phyloP scores from a whole-genome alignment of 2,113 vertebrate species.

The Noturus placidus region DNA sequence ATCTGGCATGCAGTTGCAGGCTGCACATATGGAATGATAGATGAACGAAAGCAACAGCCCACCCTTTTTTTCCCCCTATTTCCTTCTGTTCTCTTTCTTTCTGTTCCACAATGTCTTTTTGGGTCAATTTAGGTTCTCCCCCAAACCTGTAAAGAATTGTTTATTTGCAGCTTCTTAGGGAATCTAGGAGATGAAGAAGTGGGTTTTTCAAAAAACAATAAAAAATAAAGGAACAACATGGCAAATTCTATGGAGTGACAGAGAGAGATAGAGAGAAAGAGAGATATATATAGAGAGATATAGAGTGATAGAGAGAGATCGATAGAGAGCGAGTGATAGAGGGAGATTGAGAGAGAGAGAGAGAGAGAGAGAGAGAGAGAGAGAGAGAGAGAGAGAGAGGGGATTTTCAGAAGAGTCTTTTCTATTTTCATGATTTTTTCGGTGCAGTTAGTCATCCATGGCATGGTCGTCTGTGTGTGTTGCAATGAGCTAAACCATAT shows the following conservation, averaged over 20 bases:
- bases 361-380: too few relatives aligned
- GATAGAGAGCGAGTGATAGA: too few relatives aligned
- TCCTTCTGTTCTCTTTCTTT: not conserved
- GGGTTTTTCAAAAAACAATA: not conserved
- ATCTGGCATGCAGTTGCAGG: constrained; percentile 27
- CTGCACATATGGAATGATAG: constrained; percentile 26
- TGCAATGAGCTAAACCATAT: not conserved
- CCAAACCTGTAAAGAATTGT: not conserved
- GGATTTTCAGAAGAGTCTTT: not conserved
- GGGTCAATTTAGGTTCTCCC: not conserved
- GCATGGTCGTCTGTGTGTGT: not conserved
- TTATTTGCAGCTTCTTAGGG: not conserved
- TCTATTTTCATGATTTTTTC: not conserved
- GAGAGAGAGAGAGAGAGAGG: not conserved
- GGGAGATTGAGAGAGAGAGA: not conserved
- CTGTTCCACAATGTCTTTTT: constrained; percentile 16
- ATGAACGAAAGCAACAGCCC: constrained; percentile 17
- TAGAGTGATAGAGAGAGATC: not conserved
- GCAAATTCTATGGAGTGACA: not conserved
- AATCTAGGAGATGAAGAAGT: not conserved
- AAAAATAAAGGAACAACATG: not conserved
- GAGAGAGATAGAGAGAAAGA: too few relatives aligned
- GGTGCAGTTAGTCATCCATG: not conserved
- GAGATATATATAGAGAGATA: too few relatives aligned
- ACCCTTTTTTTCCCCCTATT: not conserved